Base-by-base conservation (phyloP, 2,113 vertebrate genomes). In the Prunella himalayana region DNA sequence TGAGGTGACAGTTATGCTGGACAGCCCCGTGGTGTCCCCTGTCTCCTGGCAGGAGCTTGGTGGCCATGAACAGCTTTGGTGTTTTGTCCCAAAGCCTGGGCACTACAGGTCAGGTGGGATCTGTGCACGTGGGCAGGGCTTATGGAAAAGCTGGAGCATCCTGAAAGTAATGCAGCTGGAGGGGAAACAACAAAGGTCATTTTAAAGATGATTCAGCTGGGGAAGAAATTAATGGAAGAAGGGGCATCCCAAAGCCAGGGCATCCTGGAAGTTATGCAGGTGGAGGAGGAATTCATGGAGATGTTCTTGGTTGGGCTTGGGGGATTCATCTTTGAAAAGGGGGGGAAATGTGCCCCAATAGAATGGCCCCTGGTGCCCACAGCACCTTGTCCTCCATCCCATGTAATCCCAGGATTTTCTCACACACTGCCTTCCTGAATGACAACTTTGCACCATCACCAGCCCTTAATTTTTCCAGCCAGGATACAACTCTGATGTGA, bases 381-480 rank as follows among this genome's bases (percentile, higher is more conserved):
- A 76, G 35, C 44, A 69, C 2, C 0, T 69, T 81, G 31, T 45
- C 24, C 35, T 80, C 37, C 16, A 13, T 57, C 37, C 45, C 13
- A 3, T 0, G 0, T 47, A 61, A 47, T 63, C 19, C 24, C 21
- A n/a, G 14, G 63, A 83, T 80, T 63, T 75, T 66, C 51, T 86
- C 4, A 0, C 44, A 23, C 0, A 0, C 35, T 11, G 5, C 45
- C 47, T 60, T 86, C 59, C 71, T 45, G 49, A n/a, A 49, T 6
- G 20, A 25, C 76, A 76, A 4, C 35, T 33, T 16, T 28, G 31
- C 44, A 77, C 59, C 0, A 2, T 60, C 76, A 51, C 18, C 30
- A 35, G 3, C 63, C 7, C 6, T 27, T 81, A 21, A 37, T 60
- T 68, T 90, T 79, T 54, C 33, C 16, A 56, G 53, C 57, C 0